phyloP scores from a whole-genome alignment of 2,113 vertebrate species.

The Lagopus leucura region DNA sequence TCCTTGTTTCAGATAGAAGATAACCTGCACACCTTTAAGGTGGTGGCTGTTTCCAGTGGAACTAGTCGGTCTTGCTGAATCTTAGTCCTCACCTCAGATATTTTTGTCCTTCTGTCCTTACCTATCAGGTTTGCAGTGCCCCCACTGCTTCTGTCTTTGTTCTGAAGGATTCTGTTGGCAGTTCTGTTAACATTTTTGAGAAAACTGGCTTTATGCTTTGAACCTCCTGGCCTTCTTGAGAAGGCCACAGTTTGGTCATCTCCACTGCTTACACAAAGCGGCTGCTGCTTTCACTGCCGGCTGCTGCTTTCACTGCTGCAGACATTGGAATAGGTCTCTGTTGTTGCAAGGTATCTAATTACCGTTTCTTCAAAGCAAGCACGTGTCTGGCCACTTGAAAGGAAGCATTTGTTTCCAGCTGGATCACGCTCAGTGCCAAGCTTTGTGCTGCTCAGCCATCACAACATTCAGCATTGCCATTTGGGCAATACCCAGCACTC shows the following conservation, averaged over 20 bases:
- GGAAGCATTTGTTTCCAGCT: conserved; percentile 40
- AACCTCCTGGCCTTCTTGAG: neutral
- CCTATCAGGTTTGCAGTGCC: rapidly evolving
- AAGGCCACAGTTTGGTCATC: neutral
- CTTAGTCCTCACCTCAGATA: neutral
- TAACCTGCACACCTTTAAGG: neutral
- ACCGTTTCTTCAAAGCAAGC: conserved; percentile 47
- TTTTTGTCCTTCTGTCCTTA: neutral
- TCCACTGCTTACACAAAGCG: neutral
- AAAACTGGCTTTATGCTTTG: neutral
- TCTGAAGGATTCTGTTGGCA: neutral
- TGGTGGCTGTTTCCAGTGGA: neutral
- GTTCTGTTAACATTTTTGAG: neutral
- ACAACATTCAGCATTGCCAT: neutral
- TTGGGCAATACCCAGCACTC: neutral
- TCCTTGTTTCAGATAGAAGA: neutral
- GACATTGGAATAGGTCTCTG: neutral
- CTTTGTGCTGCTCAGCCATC: neutral
- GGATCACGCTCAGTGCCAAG: neutral
- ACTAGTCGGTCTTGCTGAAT: neutral
- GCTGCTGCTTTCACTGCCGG: neutral
- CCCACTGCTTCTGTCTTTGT: rapidly evolving
- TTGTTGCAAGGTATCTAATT: conserved; percentile 50
- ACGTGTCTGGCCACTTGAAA: conserved; percentile 36
- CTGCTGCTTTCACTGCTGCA: neutral